phyloP scores from a whole-genome alignment of 2,888 invertebrate genomes.

The Temnothorax ravouxi region DNA sequence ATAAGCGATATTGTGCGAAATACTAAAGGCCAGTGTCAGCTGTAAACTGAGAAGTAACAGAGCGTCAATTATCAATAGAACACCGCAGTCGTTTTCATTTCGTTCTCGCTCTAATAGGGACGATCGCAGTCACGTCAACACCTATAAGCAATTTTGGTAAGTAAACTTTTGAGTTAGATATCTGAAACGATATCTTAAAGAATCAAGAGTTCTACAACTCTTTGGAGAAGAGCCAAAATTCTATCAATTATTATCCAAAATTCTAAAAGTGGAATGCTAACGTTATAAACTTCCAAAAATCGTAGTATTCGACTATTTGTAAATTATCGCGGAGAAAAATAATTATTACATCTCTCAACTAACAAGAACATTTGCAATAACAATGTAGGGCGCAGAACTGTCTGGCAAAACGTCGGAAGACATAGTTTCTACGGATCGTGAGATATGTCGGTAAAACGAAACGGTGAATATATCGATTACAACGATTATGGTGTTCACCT shows the following conservation, averaged over 20 bases:
- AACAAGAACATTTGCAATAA: not conserved
- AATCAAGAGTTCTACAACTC: not conserved
- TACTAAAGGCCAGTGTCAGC: slow-evolving; percentile 25
- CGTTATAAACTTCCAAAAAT: not conserved
- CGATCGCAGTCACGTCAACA: slow-evolving; percentile 4
- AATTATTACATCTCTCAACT: not conserved
- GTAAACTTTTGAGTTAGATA: not conserved
- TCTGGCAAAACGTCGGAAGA: slow-evolving; percentile 55
- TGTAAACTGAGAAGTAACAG: slow-evolving; percentile 9
- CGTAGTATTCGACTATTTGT: not conserved
- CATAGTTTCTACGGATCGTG: slow-evolving; percentile 71
- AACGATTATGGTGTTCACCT: slow-evolving; percentile 72
- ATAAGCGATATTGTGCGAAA: slow-evolving; percentile 22
- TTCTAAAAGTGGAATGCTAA: not conserved
- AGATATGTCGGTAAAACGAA: slow-evolving; percentile 64
- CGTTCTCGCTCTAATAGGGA: not conserved
- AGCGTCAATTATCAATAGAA: slow-evolving; percentile 37
- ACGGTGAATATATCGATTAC: slow-evolving; percentile 72
- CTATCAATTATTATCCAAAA: not conserved
- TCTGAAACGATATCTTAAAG: not conserved
- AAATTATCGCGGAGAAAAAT: not conserved
- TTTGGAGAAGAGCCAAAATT: not conserved
- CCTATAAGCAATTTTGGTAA: slow-evolving; percentile 38
- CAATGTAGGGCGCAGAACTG: slow-evolving; percentile 23
- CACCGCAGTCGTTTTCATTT: not conserved